These are phyloP conservation scores for Augochlora pura DNA, from an alignment of 1,140 invertebrate genomes.

Conservation along the genomic window DNA sequence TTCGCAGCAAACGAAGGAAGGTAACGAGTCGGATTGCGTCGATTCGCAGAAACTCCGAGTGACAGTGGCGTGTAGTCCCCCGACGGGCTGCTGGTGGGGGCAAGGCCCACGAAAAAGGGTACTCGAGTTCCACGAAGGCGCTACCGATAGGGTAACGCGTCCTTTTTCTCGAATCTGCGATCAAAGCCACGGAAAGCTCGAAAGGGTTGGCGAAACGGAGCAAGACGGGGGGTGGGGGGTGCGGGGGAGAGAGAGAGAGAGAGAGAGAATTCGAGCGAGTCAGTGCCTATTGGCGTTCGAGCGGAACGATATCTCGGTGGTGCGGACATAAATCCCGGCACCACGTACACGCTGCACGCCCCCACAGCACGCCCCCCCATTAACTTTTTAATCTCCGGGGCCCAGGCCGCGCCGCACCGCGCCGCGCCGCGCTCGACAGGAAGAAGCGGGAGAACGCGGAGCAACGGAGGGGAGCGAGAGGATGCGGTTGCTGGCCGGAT, in stretches of 20 bases:
- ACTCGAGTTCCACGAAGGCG: too few relatives aligned
- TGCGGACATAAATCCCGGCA: conserved; percentile 75
- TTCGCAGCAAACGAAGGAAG: too few relatives aligned
- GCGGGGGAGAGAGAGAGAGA: conserved; percentile 62
- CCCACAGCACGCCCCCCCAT: conserved; percentile 74
- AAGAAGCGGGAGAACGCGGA: conserved; percentile 31
- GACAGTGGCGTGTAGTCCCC: too few relatives aligned
- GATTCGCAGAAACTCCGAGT: too few relatives aligned
- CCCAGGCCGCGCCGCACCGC: conserved; percentile 42
- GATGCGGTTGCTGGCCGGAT: not conserved
- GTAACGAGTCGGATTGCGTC: too few relatives aligned
- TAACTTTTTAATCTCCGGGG: conserved; percentile 75
- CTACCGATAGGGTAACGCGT: too few relatives aligned
- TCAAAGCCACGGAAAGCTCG: too few relatives aligned
- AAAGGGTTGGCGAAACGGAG: too few relatives aligned
- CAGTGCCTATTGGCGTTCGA: conserved; percentile 69
- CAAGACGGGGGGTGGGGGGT: not conserved
- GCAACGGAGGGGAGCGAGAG: conserved; percentile 35
- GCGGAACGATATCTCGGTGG: conserved; percentile 72
- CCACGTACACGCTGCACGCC: conserved; percentile 74
- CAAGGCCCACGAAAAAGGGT: too few relatives aligned
- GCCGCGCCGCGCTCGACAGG: conserved; percentile 15
- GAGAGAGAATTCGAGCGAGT: conserved; percentile 65
- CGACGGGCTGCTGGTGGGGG: too few relatives aligned
- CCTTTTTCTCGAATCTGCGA: too few relatives aligned